Conservation (phyloP, 2,113 vertebrate genomes). For the Melozone crissalis region DNA sequence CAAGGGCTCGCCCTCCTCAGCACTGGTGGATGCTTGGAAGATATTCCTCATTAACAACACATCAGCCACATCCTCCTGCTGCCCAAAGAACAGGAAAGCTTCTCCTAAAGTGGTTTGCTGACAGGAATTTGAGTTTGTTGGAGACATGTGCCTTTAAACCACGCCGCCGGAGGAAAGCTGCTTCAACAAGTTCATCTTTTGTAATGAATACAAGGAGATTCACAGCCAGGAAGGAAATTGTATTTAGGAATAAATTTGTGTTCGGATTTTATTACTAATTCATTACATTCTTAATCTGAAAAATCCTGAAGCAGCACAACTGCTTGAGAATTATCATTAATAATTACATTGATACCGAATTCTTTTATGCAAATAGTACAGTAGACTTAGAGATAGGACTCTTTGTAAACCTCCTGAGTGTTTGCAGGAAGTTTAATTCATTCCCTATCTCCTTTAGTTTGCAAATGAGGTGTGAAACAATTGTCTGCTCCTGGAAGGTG, state of each 20-base stretch:
- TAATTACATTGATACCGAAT: constrained; percentile 69
- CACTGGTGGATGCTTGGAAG: fast-evolving
- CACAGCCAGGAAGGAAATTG: constrained; percentile 53
- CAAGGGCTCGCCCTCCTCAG: fast-evolving
- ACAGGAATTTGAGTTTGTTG: background rate
- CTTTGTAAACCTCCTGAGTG: constrained; percentile 66
- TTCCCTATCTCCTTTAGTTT: constrained; percentile 67
- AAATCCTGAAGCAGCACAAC: constrained; percentile 71
- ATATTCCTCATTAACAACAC: background rate
- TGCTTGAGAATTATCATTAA: constrained; percentile 69
- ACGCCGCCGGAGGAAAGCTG: background rate
- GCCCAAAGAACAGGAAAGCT: background rate
- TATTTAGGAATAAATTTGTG: constrained; percentile 59
- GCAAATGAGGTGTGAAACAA: constrained; percentile 70
- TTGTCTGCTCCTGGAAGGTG: constrained; percentile 55
- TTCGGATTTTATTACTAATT: constrained; percentile 71
- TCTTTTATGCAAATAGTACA: constrained; percentile 65
- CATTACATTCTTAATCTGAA: constrained; percentile 70
- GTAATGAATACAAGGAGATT: constrained; percentile 32
- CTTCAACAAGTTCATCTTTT: constrained; percentile 8
- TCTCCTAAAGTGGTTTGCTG: background rate
- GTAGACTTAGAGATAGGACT: constrained; percentile 67
- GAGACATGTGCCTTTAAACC: background rate
- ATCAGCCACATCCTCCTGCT: background rate
- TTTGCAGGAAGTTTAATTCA: constrained; percentile 69